phyloP scores from a whole-genome alignment of 2,797 vertebrate species.

The Apodemus agrarius region DNA sequence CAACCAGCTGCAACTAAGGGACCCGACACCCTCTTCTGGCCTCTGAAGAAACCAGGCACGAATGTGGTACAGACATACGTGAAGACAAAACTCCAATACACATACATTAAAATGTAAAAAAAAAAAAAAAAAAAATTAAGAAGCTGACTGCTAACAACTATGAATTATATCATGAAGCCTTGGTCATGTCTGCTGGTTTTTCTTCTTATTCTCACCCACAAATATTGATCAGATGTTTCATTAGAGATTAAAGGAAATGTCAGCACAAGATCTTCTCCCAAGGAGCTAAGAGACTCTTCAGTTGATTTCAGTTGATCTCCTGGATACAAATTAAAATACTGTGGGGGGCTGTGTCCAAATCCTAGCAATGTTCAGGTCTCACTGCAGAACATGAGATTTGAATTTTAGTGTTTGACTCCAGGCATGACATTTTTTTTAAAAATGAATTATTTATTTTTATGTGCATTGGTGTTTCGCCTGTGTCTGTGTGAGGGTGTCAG shows the following conservation, averaged over 20 bases:
- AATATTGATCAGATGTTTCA: slow-evolving; percentile 3
- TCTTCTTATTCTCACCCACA: not conserved
- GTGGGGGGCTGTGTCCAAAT: not conserved
- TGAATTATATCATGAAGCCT: not conserved
- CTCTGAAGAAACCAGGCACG: not conserved
- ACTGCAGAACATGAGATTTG: not conserved
- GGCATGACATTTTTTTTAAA: not conserved
- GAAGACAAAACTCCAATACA: not conserved
- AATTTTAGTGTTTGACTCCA: slow-evolving; percentile 35
- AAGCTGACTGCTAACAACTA: not conserved
- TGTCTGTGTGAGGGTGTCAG: not conserved
- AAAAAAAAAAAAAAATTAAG: not conserved
- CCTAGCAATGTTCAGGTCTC: not conserved
- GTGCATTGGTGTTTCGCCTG: not conserved
- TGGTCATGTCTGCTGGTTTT: not conserved
- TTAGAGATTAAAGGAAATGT: slow-evolving; percentile 42
- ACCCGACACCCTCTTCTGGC: not conserved
- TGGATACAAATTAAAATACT: not conserved
- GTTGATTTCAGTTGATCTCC: not conserved
- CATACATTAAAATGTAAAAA: not conserved
- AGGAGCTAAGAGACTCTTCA: not conserved
- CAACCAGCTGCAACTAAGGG: not conserved
- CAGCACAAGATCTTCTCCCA: not conserved
- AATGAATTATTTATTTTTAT: not conserved
- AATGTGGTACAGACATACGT: not conserved